Percentiles rank a stretch among this genome's conserved stretches.
These are phyloP conservation scores for Hydraecia micacea DNA, from an alignment of 2,888 invertebrate genomes.

Conservation along the genomic window DNA sequence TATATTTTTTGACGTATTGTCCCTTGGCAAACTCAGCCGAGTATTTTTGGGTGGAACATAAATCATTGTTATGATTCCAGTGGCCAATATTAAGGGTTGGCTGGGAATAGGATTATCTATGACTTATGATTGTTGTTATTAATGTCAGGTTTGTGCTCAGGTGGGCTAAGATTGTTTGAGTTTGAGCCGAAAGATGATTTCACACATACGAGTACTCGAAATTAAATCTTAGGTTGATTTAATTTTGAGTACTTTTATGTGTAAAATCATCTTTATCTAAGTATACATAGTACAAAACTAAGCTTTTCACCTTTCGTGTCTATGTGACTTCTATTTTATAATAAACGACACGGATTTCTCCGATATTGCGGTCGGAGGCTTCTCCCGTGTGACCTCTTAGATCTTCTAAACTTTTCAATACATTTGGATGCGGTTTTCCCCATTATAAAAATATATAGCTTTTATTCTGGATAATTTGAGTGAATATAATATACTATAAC, in stretches of 20 bases:
- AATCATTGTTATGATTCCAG: slow-evolving; percentile 63
- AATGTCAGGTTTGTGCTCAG: slow-evolving; percentile 27
- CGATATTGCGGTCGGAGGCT: too few species aligned
- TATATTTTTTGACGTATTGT: slow-evolving; percentile 72
- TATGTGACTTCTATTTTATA: background rate
- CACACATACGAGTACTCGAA: too few species aligned
- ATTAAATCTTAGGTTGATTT: too few species aligned
- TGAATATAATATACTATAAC: background rate
- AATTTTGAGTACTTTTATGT: too few species aligned
- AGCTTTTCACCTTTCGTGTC: too few species aligned
- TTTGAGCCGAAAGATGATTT: too few species aligned
- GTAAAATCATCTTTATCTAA: background rate
- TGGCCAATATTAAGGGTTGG: slow-evolving; percentile 61
- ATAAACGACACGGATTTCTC: too few species aligned
- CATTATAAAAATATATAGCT: background rate
- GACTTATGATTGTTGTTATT: slow-evolving; percentile 62
- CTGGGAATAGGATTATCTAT: slow-evolving; percentile 58
- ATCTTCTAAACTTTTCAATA: background rate
- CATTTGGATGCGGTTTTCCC: background rate
- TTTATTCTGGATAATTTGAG: background rate
- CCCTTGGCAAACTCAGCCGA: slow-evolving; percentile 53
- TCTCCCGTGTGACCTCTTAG: background rate
- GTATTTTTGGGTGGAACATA: slow-evolving; percentile 58
- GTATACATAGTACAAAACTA: background rate
- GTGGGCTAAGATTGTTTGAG: slow-evolving; percentile 18